These are phyloP conservation scores for Palythoa heliodiscus DNA, from an alignment of 92 coral and sea anemone species.

Conservation along the genomic window DNA sequence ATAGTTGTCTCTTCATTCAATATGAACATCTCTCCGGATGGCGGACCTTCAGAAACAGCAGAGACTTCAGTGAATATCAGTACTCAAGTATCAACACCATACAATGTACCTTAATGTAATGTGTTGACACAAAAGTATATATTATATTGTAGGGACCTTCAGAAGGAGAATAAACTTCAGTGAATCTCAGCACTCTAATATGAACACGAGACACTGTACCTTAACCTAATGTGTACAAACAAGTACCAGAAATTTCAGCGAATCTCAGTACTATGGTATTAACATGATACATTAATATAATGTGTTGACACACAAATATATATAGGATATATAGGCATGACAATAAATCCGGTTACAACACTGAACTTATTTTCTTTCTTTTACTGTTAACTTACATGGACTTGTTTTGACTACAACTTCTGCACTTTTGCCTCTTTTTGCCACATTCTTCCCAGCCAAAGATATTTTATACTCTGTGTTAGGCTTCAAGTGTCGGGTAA, in stretches of 20 bases:
- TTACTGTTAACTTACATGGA: slow-evolving; percentile 7
- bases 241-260: too few species aligned
- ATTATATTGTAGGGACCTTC: background rate
- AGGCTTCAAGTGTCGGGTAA: slow-evolving; percentile 45
- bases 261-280: too few species aligned
- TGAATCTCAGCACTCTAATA: too few species aligned
- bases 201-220: too few species aligned
- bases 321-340: too few species aligned
- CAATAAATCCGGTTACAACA: too few species aligned
- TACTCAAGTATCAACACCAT: background rate
- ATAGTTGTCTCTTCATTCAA: slow-evolving; percentile 65
- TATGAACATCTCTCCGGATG: slow-evolving; percentile 69
- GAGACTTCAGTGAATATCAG: background rate
- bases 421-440: slow-evolving; percentile 10
- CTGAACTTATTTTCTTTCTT: background rate
- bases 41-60: slow-evolving; percentile 64
- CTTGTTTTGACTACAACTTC: slow-evolving; percentile 9
- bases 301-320: too few species aligned
- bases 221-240: too few species aligned
- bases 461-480: slow-evolving; percentile 15
- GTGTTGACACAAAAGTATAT: too few species aligned
- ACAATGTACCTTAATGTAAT: too few species aligned
- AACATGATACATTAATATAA: too few species aligned
- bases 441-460: background rate
- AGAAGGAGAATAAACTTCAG: too few species aligned